Conservation (phyloP, 2,888 invertebrate species). For the Microctonus brassicae region DNA sequence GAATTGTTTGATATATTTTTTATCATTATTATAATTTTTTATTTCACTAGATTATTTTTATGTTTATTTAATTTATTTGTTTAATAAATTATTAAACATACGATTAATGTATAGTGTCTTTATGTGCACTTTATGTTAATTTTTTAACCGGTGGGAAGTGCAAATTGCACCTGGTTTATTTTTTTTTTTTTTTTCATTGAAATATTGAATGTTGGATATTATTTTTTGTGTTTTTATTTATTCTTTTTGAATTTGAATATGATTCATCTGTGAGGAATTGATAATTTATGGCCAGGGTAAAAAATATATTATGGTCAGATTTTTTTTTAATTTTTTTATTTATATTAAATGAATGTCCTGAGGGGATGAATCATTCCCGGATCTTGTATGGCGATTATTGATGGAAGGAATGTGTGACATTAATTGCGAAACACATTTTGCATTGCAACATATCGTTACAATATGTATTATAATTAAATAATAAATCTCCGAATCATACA, state of each 20-base stretch:
- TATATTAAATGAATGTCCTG: not conserved
- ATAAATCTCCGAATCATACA: not conserved
- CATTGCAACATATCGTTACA: not conserved
- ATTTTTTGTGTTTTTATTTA: too few relatives aligned
- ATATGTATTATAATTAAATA: not conserved
- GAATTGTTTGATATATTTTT: too few relatives aligned
- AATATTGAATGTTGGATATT: too few relatives aligned
- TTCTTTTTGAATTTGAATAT: too few relatives aligned
- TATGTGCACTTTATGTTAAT: not conserved
- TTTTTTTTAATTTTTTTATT: not conserved
- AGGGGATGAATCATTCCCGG: constrained; percentile 13
- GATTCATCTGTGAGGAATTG: too few relatives aligned
- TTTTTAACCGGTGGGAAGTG: not conserved
- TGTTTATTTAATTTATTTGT: too few relatives aligned
- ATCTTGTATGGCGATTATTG: not conserved
- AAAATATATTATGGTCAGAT: not conserved
- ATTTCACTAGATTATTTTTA: too few relatives aligned
- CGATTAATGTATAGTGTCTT: too few relatives aligned
- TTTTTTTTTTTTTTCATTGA: too few relatives aligned
- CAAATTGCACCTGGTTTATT: not conserved
- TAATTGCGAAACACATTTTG: not conserved
- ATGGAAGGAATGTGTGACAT: not conserved
- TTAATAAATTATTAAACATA: not conserved
- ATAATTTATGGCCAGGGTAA: too few relatives aligned
- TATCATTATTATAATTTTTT: too few relatives aligned